These are phyloP conservation scores for Globia sparganii DNA, from an alignment of 2,888 invertebrate species.

Conservation along the genomic window DNA sequence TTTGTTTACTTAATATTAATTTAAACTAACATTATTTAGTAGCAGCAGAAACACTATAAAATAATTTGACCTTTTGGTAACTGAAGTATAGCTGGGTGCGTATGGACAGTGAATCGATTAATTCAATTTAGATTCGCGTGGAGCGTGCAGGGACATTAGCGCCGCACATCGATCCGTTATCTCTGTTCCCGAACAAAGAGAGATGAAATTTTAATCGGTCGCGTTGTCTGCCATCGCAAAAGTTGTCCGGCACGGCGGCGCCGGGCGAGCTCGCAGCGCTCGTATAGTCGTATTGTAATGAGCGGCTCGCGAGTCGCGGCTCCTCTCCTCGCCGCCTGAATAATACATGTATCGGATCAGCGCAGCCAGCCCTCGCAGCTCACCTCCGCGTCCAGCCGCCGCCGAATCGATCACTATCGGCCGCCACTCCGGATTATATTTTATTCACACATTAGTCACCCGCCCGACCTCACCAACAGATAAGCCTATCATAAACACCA, in stretches of 20 bases:
- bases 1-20: constrained; percentile 33
- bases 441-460: constrained; percentile 69
- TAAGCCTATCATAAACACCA: constrained; percentile 65
- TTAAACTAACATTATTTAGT: neutral
- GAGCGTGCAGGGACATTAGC: constrained; percentile 80
- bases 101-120: constrained; percentile 73
- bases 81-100: constrained; percentile 40
- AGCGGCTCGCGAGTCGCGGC: constrained; percentile 70
- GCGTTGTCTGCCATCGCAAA: constrained; percentile 83
- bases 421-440: constrained; percentile 66
- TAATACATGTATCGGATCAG: constrained; percentile 73
- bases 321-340: constrained; percentile 71
- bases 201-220: constrained; percentile 89
- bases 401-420: constrained; percentile 71
- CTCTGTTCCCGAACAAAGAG: constrained; percentile 85
- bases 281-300: constrained; percentile 80
- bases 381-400: constrained; percentile 45
- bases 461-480: constrained; percentile 55
- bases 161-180: constrained; percentile 85
- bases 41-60: neutral
- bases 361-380: constrained; percentile 47
- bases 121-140: constrained; percentile 82
- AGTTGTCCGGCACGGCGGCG: constrained; percentile 75
- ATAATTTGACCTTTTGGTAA: constrained; percentile 13
- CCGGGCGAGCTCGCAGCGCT: constrained; percentile 37